Percentiles rank a stretch among this genome's conserved stretches.
Conservation (phyloP, 2,888 invertebrate species). For the Leptinotarsa juncta region DNA sequence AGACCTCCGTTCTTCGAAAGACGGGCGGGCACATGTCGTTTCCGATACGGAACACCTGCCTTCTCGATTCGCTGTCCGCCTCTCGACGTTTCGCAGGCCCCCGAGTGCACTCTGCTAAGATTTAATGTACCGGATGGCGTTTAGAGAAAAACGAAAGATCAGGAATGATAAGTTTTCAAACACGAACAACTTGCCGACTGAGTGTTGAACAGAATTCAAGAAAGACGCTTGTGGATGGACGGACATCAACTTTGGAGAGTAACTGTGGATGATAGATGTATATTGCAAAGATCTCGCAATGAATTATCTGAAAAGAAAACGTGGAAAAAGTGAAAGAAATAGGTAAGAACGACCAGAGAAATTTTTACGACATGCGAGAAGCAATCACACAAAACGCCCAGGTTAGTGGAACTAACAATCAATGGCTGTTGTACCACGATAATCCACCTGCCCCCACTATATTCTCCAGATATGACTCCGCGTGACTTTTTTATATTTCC, state of each 20-base stretch:
- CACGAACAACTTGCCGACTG: slow-evolving; percentile 12
- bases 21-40: slow-evolving; percentile 32
- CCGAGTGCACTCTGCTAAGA: slow-evolving; percentile 20
- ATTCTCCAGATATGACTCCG: too few relatives aligned
- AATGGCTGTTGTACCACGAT: too few relatives aligned
- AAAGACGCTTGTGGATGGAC: neutral
- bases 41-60: slow-evolving; percentile 36
- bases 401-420: too few relatives aligned
- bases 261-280: neutral
- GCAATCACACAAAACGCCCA: too few relatives aligned
- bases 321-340: too few relatives aligned
- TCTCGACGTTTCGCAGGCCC: slow-evolving; percentile 20
- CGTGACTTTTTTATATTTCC: too few relatives aligned
- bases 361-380: too few relatives aligned
- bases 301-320: too few relatives aligned
- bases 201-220: neutral
- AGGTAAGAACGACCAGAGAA: too few relatives aligned
- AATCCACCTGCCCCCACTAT: too few relatives aligned
- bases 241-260: neutral
- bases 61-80: slow-evolving; percentile 6
- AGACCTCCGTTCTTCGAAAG: neutral
- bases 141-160: neutral
- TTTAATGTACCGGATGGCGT: slow-evolving; percentile 26
- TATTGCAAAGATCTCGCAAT: too few relatives aligned
- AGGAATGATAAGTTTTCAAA: neutral